Evolutionary conservation across 2,113 vertebrate species (phyloP).

Genomic region (Hoplias malabaricus): DNA sequence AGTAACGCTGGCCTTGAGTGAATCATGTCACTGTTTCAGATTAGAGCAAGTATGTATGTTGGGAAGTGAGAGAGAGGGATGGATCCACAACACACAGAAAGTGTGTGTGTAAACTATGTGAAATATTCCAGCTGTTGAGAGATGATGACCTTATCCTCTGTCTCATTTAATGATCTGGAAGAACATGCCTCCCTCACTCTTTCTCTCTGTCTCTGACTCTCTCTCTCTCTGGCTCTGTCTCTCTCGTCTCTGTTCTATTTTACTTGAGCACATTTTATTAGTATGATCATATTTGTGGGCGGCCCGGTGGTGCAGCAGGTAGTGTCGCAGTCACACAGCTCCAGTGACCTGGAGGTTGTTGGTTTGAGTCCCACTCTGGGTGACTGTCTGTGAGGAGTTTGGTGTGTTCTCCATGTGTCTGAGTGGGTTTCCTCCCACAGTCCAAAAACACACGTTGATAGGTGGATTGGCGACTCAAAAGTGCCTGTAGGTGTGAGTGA

Average conservation of each 20-base stretch:
- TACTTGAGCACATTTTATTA: too few relatives aligned
- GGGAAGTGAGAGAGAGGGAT: constrained; percentile 7
- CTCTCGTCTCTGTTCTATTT: background rate
- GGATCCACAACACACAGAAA: constrained; percentile 19
- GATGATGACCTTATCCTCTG: constrained; percentile 12
- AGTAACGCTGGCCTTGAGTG: constrained; percentile 17
- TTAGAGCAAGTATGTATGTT: constrained; percentile 29
- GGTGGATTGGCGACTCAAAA: too few relatives aligned
- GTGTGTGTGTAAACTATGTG: constrained; percentile 18
- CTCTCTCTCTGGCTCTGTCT: background rate
- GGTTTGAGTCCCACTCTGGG: too few relatives aligned
- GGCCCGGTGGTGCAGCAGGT: too few relatives aligned
- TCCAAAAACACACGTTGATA: too few relatives aligned
- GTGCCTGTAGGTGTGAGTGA: too few relatives aligned
- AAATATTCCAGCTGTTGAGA: constrained; percentile 25
- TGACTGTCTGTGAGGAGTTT: too few relatives aligned
- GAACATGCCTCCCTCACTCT: background rate
- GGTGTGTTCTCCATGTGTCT: too few relatives aligned
- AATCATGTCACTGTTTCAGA: constrained; percentile 28
- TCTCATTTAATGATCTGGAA: background rate
- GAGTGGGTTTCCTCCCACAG: too few relatives aligned
- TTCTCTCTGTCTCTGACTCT: background rate
- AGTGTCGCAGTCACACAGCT: too few relatives aligned
- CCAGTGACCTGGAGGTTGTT: too few relatives aligned
- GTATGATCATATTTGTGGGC: too few relatives aligned